These are phyloP conservation scores for Phlogophora meticulosa DNA, from an alignment of 2,888 invertebrate species.

Conservation along the genomic window DNA sequence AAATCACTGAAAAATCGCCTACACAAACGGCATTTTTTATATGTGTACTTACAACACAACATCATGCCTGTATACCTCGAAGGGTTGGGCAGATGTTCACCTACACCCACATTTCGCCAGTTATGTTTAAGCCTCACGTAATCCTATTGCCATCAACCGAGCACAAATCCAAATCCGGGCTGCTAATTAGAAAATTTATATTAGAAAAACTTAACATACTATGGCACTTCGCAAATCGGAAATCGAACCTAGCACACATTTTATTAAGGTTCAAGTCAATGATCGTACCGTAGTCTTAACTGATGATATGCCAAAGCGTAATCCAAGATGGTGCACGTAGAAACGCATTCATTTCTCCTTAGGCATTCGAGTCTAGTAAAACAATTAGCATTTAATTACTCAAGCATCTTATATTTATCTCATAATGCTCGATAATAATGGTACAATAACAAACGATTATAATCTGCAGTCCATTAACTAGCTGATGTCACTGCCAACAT, in stretches of 20 bases:
- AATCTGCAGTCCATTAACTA: slow-evolving; percentile 14
- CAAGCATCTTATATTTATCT: slow-evolving; percentile 33
- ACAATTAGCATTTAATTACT: slow-evolving; percentile 33
- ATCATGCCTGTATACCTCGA: no score
- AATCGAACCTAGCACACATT: no score
- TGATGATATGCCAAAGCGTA: slow-evolving; percentile 17
- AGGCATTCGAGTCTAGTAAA: slow-evolving; percentile 44
- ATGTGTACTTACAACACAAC: no score
- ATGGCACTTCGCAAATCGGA: no score
- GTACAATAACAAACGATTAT: slow-evolving; percentile 26
- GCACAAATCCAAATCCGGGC: no score
- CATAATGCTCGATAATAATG: slow-evolving; percentile 35
- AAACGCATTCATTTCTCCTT: slow-evolving; percentile 36
- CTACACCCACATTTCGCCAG: no score
- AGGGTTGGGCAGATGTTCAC: no score
- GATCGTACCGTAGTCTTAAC: not conserved
- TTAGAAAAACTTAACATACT: no score
- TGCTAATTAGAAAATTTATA: no score
- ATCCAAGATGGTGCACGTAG: slow-evolving; percentile 25
- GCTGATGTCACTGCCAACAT: slow-evolving; percentile 49
- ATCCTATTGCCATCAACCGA: no score
- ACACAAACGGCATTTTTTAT: not conserved
- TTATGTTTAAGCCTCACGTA: no score
- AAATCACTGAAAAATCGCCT: not conserved
- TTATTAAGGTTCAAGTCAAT: no score